phyloP scores from a whole-genome alignment of 2,888 invertebrate species.

The Pollenia griseotomentosa region DNA sequence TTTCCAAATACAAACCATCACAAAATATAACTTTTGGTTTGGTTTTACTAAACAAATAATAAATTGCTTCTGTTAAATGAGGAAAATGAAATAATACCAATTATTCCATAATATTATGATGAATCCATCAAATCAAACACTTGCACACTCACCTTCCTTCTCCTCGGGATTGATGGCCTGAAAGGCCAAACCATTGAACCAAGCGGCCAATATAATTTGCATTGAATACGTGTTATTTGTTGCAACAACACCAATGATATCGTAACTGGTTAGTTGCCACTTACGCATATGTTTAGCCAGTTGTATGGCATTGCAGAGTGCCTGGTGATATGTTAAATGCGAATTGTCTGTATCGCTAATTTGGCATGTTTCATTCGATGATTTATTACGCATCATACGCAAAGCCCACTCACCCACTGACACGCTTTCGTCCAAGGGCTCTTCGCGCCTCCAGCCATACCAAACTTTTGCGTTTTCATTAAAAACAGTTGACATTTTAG shows the following conservation, averaged over 20 bases:
- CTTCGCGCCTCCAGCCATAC: constrained; percentile 13
- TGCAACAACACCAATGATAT: constrained; percentile 78
- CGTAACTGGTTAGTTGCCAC: constrained; percentile 72
- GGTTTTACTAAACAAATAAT: constrained; percentile 75
- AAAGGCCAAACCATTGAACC: constrained; percentile 78
- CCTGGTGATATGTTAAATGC: constrained; percentile 75
- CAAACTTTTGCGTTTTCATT: constrained; percentile 37
- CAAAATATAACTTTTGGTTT: constrained; percentile 78
- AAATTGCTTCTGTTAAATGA: constrained; percentile 21
- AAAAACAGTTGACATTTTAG: constrained; percentile 24
- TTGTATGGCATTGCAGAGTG: constrained; percentile 76
- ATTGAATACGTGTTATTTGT: constrained; percentile 78
- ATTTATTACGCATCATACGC: constrained; percentile 44
- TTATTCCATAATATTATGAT: constrained; percentile 14
- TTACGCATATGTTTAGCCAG: constrained; percentile 75
- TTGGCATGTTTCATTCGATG: constrained; percentile 59
- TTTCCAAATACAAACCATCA: constrained; percentile 75
- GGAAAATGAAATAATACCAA: constrained; percentile 36
- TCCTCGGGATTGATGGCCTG: constrained; percentile 77
- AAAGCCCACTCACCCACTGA: constrained; percentile 39
- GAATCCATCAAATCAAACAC: not conserved
- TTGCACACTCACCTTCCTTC: constrained; percentile 71
- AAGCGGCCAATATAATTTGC: constrained; percentile 77
- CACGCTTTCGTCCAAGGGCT: not conserved
- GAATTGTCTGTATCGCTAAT: constrained; percentile 77